Percentiles rank a stretch among this genome's conserved stretches.
These are phyloP conservation scores for Phalloptychus januarius DNA, from an alignment of 2,797 vertebrate species.

Conservation along the genomic window DNA sequence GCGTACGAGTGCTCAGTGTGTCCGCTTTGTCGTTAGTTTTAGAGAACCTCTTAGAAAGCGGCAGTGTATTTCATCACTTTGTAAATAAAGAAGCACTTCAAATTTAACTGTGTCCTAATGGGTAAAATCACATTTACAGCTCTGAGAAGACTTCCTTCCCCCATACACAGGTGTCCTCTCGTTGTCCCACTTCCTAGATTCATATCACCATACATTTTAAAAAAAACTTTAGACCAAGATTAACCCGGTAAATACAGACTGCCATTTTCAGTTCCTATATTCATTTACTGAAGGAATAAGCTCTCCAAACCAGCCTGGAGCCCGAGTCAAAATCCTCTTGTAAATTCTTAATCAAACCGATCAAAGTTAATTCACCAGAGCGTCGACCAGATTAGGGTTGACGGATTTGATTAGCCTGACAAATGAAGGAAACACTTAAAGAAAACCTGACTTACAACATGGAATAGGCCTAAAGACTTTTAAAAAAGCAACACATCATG, in stretches of 20 bases:
- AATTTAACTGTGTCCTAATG: constrained; percentile 36
- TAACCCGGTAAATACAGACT: not conserved
- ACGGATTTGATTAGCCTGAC: too few species aligned
- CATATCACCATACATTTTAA: not conserved
- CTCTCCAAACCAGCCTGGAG: not conserved
- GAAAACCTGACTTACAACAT: not conserved
- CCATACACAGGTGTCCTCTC: not conserved
- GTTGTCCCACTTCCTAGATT: not conserved
- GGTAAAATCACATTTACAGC: constrained; percentile 11
- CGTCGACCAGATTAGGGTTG: too few species aligned
- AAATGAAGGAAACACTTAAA: not conserved
- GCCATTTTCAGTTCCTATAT: not conserved
- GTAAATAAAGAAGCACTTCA: constrained; percentile 74
- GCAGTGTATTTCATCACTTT: constrained; percentile 60
- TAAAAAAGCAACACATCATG: not conserved
- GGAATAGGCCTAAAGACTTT: not conserved
- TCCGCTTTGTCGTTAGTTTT: constrained; percentile 45
- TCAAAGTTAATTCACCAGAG: too few species aligned
- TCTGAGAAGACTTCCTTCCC: not conserved
- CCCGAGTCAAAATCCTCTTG: not conserved
- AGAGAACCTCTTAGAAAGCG: constrained; percentile 31
- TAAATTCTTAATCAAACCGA: not conserved
- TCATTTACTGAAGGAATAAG: not conserved
- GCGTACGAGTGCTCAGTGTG: constrained; percentile 46
- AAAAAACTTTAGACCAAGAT: not conserved